Percentiles rank a stretch among this genome's conserved stretches.
These are phyloP conservation scores for Lophotis ruficrista DNA, from an alignment of 2,113 vertebrate species.

Conservation along the genomic window DNA sequence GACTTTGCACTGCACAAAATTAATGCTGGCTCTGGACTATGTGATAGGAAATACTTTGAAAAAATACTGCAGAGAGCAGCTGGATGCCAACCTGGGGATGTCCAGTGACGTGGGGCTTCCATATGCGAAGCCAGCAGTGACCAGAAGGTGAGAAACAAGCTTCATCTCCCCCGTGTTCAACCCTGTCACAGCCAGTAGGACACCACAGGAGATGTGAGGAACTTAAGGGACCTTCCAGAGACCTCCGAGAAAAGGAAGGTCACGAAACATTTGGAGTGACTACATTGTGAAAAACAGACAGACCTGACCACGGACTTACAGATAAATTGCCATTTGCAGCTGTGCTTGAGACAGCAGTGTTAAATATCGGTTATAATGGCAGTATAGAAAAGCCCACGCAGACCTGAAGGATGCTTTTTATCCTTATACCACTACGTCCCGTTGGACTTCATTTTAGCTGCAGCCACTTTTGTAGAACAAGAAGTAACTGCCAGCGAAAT, in stretches of 20 bases:
- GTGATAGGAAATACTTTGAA: neutral
- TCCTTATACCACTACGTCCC: accelerated
- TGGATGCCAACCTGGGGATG: neutral
- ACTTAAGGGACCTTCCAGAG: neutral
- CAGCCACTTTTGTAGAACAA: neutral
- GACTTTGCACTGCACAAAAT: neutral
- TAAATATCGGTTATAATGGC: neutral
- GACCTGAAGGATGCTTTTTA: neutral
- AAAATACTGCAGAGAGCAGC: neutral
- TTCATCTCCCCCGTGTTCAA: neutral
- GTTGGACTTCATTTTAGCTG: neutral
- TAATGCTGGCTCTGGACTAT: neutral
- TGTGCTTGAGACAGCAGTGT: neutral
- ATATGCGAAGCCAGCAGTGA: accelerated
- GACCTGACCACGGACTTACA: neutral
- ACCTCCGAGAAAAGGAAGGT: neutral
- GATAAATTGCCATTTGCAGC: neutral
- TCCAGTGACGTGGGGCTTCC: neutral
- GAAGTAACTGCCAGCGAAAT: neutral
- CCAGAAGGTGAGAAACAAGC: neutral
- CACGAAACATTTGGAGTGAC: neutral
- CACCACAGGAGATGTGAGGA: neutral
- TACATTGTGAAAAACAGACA: neutral
- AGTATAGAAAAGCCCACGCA: accelerated
- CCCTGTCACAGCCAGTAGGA: neutral